These are phyloP conservation scores for Pristis pectinata DNA, from an alignment of 2,797 vertebrate genomes.

Conservation along the genomic window DNA sequence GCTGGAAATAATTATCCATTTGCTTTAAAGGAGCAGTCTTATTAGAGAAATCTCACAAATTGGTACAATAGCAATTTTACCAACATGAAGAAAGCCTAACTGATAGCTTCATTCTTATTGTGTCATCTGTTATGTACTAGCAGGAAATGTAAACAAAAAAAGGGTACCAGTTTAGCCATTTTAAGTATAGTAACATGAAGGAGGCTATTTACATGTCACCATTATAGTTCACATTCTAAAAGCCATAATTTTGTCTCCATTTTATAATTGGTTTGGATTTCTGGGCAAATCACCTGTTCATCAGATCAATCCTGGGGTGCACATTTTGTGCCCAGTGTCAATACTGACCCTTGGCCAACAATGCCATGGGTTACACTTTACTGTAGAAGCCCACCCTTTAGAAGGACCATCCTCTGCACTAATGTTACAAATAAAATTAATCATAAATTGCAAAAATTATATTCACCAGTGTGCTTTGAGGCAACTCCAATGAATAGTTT, in stretches of 20 bases:
- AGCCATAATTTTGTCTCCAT: not conserved
- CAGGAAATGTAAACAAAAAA: not conserved
- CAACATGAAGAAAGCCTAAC: not conserved
- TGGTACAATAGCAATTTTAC: not conserved
- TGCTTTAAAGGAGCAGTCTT: constrained; percentile 21
- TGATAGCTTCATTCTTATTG: not conserved
- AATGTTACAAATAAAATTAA: not conserved
- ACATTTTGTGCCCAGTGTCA: not conserved
- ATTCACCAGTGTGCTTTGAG: not conserved
- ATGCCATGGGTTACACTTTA: not conserved
- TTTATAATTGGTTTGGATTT: not conserved
- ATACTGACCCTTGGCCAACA: not conserved
- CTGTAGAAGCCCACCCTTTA: not conserved
- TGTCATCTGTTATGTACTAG: not conserved
- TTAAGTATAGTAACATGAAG: not conserved
- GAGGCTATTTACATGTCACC: not conserved
- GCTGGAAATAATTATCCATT: not conserved
- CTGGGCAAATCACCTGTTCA: not conserved
- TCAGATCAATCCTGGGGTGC: not conserved
- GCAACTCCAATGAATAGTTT: not conserved
- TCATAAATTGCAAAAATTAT: not conserved
- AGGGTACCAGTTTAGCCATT: not conserved
- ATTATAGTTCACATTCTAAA: not conserved
- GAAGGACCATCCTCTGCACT: not conserved
- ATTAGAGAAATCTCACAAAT: not conserved